Evolutionary conservation across 2,888 invertebrate species (phyloP).

Genomic region (Amphipyra berbera): DNA sequence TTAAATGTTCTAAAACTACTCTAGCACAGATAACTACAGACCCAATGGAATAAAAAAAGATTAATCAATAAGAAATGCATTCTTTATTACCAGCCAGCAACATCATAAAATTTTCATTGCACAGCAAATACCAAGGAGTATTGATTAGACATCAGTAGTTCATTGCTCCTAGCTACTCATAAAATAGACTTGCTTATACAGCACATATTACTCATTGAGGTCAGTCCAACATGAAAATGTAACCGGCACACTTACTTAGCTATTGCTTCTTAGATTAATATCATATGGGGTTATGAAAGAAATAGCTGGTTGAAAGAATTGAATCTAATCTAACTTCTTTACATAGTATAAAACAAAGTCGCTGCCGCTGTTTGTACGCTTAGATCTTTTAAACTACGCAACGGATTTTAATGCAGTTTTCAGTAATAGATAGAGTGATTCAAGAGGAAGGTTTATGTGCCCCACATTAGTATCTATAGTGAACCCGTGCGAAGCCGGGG

Average conservation of each 20-base stretch:
- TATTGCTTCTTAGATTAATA: constrained; percentile 30
- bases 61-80: background rate
- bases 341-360: no score
- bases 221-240: constrained; percentile 32
- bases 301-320: constrained; percentile 3
- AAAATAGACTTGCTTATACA: constrained; percentile 14
- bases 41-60: no score
- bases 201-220: constrained; percentile 50
- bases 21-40: background rate
- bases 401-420: no score
- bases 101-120: constrained; percentile 48
- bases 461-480: no score
- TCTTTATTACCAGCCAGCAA: constrained; percentile 11
- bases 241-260: constrained; percentile 20
- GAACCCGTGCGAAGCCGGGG: no score
- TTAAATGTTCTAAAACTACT: background rate
- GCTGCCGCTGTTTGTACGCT: no score
- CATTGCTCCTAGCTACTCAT: constrained; percentile 54
- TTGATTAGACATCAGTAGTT: constrained; percentile 71
- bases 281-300: constrained; percentile 23
- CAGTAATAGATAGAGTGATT: no score
- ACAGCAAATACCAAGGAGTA: constrained; percentile 63
- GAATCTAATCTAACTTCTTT: no score
- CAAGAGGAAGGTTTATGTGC: no score
- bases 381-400: no score